Percentiles rank a stretch among this genome's conserved stretches.
Conservation (phyloP, 2,888 invertebrate genomes). For the Heliconius cydno region DNA sequence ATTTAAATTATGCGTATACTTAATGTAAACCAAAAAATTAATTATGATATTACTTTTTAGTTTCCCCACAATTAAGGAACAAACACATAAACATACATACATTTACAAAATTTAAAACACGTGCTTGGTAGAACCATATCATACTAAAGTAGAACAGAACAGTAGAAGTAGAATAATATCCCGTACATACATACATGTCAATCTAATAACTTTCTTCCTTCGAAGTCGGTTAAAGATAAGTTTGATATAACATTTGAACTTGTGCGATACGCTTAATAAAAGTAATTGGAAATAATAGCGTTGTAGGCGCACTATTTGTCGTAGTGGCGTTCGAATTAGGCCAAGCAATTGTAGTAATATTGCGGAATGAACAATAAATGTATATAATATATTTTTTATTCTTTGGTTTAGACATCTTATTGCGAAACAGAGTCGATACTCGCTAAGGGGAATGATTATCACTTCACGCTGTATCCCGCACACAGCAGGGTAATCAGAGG, state of each 20-base stretch:
- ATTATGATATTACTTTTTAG: too few relatives aligned
- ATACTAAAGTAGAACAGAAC: too few relatives aligned
- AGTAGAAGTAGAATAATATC: too few relatives aligned
- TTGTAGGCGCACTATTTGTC: constrained; percentile 33
- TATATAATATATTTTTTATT: background rate
- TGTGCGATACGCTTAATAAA: constrained; percentile 11
- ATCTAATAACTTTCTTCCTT: background rate
- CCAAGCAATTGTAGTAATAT: constrained; percentile 24
- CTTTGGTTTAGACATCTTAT: background rate
- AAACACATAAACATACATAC: too few relatives aligned
- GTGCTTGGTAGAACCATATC: too few relatives aligned
- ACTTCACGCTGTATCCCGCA: too few relatives aligned
- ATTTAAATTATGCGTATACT: too few relatives aligned
- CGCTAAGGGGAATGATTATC: too few relatives aligned
- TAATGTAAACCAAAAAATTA: too few relatives aligned
- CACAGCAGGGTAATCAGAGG: too few relatives aligned
- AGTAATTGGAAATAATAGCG: constrained; percentile 39
- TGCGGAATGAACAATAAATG: background rate
- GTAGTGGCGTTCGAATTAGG: constrained; percentile 10
- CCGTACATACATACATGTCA: background rate
- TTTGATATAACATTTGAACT: constrained; percentile 2
- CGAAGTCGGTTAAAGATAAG: background rate
- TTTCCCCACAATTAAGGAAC: too few relatives aligned
- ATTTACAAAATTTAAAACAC: too few relatives aligned
- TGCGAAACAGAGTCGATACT: background rate